Evolutionary conservation across 2,888 invertebrate genomes (phyloP), one percentile per base, ranked within the genome.

Genomic region (Sicus ferrugineus): DNA sequence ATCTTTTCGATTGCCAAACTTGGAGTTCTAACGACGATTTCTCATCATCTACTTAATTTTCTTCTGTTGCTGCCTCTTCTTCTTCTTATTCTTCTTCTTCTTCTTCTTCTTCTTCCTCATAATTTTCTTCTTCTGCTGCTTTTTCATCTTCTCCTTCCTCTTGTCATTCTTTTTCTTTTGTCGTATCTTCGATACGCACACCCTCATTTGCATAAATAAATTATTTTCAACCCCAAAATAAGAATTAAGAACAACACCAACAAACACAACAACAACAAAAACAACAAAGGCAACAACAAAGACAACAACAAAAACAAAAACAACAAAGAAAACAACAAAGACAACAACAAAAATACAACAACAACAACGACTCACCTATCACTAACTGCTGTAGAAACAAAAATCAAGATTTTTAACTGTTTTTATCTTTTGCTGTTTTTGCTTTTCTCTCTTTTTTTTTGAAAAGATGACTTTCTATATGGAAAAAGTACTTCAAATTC

Each of bases 171-270:
- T 19, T 52, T 52, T 23, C 52, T 19, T 7, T 23, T 52, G n/a
- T 19, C 21, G 21, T 52, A 9, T 23, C 9, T 54, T 16, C 54
- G 54, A 14, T 46, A 46, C 19, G 46, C 46, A 46, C 80, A 79
- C 80, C 81, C 80, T 79, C 79, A 81, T 79, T 79, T 81, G 78
- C 79, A 79, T 79, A 79, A 79, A 79, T 79, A 81, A 81, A 81
- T 79, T 81, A 79, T 79, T 80, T 80, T 78, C 78, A 79, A 80
- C 80, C 80, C 80, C 80, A 77, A 78, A 76, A 70, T 66, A 62
- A 50, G 67, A 70, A 66, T 46, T 67, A 46, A 50, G n/a, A 68
- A 59, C 34, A 65, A 62, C n/a, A 68, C 52, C 46, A 61, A 42
- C 28, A 52, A 52, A 14, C 59, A 66, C 48, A 50, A 66, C 66